Base-by-base conservation (phyloP, 2,888 invertebrate species). In the Drosophila eohydei region DNA sequence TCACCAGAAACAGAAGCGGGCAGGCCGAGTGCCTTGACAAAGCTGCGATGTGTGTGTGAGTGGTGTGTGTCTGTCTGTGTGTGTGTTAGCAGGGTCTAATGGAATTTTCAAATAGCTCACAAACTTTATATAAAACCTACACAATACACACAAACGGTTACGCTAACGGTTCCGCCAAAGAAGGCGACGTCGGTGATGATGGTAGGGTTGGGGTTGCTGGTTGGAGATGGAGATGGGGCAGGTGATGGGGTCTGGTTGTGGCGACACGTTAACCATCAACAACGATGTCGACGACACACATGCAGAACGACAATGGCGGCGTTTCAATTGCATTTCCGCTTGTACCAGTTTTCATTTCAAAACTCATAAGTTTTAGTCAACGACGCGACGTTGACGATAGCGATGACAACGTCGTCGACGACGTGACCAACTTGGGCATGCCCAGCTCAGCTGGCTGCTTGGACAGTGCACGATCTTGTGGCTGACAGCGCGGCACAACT, bases 241-340 rank as follows among this genome's bases (percentile, higher is more conserved):
- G 51, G 12, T 34, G 21, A 21, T 12, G 34, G 26, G 28, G 16
- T 1, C 12, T 41, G 36, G 57, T 34, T 48, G 55, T 41, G 44
- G 62, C 60, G 62, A 76, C 71, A 63, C 62, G 55, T 71, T 70
- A 70, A 64, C 73, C 76, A 74, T 71, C 60, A 50, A 71, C 57
- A 52, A 30, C 61, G 34, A 56, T 70, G 69, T 61, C 71, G 64
- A 70, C 78, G 73, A 74, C 80, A 78, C 65, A 67, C 77, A 64
- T 57, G 62, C 58, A 70, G 71, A 65, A 74, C 78, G 64, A 78
- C 86, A 85, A 86, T 88, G 76, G 86, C 83, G 74, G 88, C 80
- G 84, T 81, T 90, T 91, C 84, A 90, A 90, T 91, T 91, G 91
- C 89, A 91, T 90, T 92, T 91, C 91, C 92, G 91, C 77, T 91